Conservation (phyloP, 2,797 vertebrate genomes). For the Oreochromis mossambicus region DNA sequence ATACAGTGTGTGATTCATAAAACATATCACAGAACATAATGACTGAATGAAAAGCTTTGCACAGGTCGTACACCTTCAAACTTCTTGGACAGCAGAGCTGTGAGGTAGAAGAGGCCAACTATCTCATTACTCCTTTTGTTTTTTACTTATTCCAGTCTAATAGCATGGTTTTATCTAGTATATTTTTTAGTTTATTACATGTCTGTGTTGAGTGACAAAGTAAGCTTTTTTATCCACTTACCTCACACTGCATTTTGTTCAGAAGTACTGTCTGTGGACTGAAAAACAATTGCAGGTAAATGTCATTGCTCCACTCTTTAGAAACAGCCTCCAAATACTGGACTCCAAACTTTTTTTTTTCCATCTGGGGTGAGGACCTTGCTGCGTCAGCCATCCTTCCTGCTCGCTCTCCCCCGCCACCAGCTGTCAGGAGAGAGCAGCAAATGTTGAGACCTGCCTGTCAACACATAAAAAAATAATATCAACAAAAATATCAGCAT, state of each 20-base stretch:
- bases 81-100: background rate
- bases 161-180: background rate
- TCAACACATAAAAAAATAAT: background rate
- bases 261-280: background rate
- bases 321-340: background rate
- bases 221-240: background rate
- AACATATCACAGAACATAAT: background rate
- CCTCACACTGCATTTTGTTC: background rate
- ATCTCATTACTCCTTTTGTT: background rate
- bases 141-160: background rate
- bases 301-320: background rate
- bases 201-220: background rate
- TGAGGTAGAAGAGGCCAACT: background rate
- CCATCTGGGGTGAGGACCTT: constrained; percentile 1
- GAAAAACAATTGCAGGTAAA: background rate
- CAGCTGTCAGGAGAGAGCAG: background rate
- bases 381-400: constrained; percentile 42
- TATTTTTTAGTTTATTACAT: background rate
- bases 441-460: background rate
- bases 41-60: background rate
- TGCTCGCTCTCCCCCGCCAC: constrained; percentile 15
- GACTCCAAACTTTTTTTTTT: background rate
- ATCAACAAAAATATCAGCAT: background rate
- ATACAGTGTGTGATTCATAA: background rate
- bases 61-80: background rate